These are phyloP conservation scores for Ypsolopha sequella DNA, from an alignment of 2,888 invertebrate genomes.

Conservation along the genomic window DNA sequence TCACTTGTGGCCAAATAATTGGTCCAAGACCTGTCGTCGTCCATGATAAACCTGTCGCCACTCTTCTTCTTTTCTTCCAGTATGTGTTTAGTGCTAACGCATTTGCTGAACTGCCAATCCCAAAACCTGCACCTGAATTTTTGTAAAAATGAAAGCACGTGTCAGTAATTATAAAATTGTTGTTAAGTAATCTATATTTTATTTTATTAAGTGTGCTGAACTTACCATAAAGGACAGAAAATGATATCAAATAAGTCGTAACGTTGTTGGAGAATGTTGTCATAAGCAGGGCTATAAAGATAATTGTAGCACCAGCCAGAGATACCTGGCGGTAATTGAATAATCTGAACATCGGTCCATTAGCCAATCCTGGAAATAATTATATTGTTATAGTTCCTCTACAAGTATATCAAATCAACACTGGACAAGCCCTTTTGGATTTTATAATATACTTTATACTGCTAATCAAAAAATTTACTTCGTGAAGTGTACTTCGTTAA, in stretches of 20 bases:
- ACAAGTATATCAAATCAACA: too few species aligned
- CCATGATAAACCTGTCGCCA: slow-evolving; percentile 80
- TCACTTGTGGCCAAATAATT: slow-evolving; percentile 78
- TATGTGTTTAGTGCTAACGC: slow-evolving; percentile 80
- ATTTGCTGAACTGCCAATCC: slow-evolving; percentile 77
- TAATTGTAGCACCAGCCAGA: slow-evolving; percentile 70
- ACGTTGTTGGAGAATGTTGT: slow-evolving; percentile 76
- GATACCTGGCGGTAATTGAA: slow-evolving; percentile 78
- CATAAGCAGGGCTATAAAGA: slow-evolving; percentile 70
- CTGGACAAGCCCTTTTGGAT: too few species aligned
- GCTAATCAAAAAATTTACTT: too few species aligned
- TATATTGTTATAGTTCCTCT: too few species aligned
- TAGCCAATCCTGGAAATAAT: slow-evolving; percentile 72
- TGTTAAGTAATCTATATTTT: background rate
- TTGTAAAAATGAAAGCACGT: background rate
- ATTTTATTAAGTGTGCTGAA: slow-evolving; percentile 1
- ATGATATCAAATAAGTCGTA: slow-evolving; percentile 72
- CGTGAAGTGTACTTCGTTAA: too few species aligned
- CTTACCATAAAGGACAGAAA: slow-evolving; percentile 78
- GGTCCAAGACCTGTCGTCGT: slow-evolving; percentile 80
- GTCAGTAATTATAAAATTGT: background rate
- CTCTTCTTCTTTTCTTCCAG: slow-evolving; percentile 76
- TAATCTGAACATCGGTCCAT: slow-evolving; percentile 78
- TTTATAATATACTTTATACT: too few species aligned
- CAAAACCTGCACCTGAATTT: slow-evolving; percentile 72